Percentiles rank a stretch among this genome's conserved stretches.
These are phyloP conservation scores for Rattus rattus DNA, from an alignment of 2,113 vertebrate species.

Conservation along the genomic window DNA sequence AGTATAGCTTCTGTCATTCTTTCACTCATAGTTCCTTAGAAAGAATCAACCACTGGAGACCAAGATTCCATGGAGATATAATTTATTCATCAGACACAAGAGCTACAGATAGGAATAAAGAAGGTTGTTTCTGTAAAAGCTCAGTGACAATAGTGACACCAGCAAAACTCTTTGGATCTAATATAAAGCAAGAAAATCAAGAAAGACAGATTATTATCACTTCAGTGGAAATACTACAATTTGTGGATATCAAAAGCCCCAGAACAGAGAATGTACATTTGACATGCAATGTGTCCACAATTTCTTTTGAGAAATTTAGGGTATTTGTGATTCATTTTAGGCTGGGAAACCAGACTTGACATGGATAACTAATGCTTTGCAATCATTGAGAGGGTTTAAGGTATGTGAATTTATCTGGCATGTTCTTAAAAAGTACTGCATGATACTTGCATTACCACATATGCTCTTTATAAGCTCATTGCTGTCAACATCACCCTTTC, in stretches of 20 bases:
- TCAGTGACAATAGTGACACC: not conserved
- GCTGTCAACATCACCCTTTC: not conserved
- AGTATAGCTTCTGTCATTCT: not conserved
- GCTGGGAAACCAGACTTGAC: not conserved
- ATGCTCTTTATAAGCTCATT: not conserved
- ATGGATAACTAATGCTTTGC: not conserved
- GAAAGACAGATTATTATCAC: not conserved
- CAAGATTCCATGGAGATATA: no score
- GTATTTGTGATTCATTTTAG: not conserved
- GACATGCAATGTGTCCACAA: not conserved
- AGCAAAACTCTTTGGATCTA: not conserved
- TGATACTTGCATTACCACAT: not conserved
- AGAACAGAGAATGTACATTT: not conserved
- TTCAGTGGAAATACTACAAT: not conserved
- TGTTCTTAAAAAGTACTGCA: not conserved
- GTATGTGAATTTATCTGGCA: not conserved
- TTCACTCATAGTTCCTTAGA: not conserved
- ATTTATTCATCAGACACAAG: not conserved
- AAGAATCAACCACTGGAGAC: not conserved
- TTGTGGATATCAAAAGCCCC: not conserved
- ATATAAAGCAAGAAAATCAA: not conserved
- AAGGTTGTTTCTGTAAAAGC: not conserved
- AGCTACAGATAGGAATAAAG: not conserved
- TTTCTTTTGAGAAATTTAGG: not conserved
- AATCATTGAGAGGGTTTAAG: not conserved